phyloP scores from a whole-genome alignment of 2,113 vertebrate genomes.

The Pygoscelis adeliae region DNA sequence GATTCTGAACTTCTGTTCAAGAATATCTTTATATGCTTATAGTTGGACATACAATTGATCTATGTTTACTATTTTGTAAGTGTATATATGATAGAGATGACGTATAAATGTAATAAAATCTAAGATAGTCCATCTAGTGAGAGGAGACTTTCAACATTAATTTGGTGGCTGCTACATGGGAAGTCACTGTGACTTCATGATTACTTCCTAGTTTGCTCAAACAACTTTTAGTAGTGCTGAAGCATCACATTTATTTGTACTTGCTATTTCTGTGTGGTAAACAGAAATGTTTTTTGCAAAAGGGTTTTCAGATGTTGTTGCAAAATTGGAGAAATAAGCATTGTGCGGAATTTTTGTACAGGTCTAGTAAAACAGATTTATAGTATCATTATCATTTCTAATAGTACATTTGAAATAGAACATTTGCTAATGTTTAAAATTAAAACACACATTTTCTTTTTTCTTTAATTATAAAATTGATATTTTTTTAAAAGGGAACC shows the following conservation, averaged over 20 bases:
- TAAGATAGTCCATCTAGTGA: neutral
- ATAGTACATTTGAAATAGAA: neutral
- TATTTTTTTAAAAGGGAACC: neutral
- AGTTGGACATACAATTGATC: neutral
- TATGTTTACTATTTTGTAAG: neutral
- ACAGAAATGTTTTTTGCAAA: neutral
- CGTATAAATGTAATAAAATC: neutral
- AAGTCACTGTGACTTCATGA: neutral
- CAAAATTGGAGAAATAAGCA: neutral
- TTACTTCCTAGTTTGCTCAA: neutral
- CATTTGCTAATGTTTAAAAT: neutral
- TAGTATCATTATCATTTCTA: neutral
- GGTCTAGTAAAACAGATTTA: neutral
- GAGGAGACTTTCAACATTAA: neutral
- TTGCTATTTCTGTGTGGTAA: neutral
- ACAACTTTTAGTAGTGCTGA: neutral
- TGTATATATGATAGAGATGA: neutral
- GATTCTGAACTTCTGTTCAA: neutral
- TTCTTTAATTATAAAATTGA: neutral
- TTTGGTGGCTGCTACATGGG: neutral
- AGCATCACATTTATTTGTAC: neutral
- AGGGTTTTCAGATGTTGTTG: neutral
- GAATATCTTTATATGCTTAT: neutral
- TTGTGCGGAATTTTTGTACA: accelerated
- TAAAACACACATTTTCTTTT: neutral